phyloP scores from a whole-genome alignment of 2,797 vertebrate species.

The Petrocephalus sullivani region DNA sequence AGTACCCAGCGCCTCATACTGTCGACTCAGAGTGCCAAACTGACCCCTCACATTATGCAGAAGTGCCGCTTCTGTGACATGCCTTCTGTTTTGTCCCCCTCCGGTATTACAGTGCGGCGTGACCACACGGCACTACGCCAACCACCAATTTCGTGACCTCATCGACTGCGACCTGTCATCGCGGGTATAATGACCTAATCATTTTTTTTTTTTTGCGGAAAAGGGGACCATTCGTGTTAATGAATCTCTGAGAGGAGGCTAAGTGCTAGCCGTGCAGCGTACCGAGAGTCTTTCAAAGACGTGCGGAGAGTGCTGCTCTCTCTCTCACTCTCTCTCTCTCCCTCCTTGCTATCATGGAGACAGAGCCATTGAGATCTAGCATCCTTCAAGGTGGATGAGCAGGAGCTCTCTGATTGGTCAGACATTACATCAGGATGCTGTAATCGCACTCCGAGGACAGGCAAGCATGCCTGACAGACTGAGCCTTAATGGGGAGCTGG shows the following conservation, averaged over 20 bases:
- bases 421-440: conserved; percentile 65
- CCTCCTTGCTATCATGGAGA: conserved; percentile 26
- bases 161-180: background rate
- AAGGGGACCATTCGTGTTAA: background rate
- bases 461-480: conserved; percentile 48
- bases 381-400: conserved; percentile 54
- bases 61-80: background rate
- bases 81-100: background rate
- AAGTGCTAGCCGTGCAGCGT: background rate
- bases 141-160: background rate
- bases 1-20: background rate
- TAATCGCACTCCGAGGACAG: conserved; percentile 53
- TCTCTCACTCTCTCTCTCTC: background rate
- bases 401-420: conserved; percentile 50
- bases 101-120: background rate
- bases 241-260: background rate
- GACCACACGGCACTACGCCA: background rate
- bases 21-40: background rate
- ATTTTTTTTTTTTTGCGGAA: background rate
- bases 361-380: conserved; percentile 48
- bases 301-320: background rate
- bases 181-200: background rate
- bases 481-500: conserved; percentile 23
- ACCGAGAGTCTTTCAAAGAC: background rate
- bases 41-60: background rate